Percentiles rank a stretch among this genome's conserved stretches.
Conservation (phyloP, 2,888 invertebrate species). For the Platycheirus rosarum region DNA sequence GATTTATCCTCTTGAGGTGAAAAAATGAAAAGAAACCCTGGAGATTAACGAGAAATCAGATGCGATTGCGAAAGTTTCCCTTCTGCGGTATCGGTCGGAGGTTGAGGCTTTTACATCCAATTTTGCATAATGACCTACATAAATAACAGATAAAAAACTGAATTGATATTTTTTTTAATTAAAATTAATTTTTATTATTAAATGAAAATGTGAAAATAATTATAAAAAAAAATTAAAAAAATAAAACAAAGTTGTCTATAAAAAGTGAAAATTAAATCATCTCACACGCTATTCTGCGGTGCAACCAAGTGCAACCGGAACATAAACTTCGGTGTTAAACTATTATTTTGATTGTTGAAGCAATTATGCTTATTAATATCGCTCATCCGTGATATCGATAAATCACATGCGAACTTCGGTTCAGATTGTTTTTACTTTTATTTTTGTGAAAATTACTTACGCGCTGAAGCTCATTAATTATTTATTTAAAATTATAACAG, state of each 20-base stretch:
- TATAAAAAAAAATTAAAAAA: too few species aligned
- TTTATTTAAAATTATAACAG: conserved; percentile 37
- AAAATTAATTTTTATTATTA: too few species aligned
- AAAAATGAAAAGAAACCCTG: conserved; percentile 18
- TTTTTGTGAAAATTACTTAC: conserved; percentile 9
- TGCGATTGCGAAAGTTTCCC: conserved; percentile 5
- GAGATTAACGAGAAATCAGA: conserved; percentile 24
- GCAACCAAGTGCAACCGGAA: conserved; percentile 54
- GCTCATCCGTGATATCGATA: conserved; percentile 30
- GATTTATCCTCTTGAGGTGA: conserved; percentile 18
- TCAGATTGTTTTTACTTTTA: conserved; percentile 25
- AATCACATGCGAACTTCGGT: conserved; percentile 40
- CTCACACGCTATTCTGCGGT: conserved; percentile 12
- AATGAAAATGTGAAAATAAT: too few species aligned
- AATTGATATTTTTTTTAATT: too few species aligned
- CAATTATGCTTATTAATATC: conserved; percentile 37
- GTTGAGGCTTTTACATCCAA: too few species aligned
- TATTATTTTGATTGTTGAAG: conserved; percentile 24
- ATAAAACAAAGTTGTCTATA: not conserved
- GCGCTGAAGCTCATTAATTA: too few species aligned
- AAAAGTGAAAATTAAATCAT: conserved; percentile 29
- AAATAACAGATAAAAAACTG: too few species aligned
- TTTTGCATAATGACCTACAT: too few species aligned
- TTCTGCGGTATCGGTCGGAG: not conserved
- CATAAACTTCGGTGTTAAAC: conserved; percentile 11